Conservation (phyloP, 2,888 invertebrate species). For the Hanleya hanleyi region DNA sequence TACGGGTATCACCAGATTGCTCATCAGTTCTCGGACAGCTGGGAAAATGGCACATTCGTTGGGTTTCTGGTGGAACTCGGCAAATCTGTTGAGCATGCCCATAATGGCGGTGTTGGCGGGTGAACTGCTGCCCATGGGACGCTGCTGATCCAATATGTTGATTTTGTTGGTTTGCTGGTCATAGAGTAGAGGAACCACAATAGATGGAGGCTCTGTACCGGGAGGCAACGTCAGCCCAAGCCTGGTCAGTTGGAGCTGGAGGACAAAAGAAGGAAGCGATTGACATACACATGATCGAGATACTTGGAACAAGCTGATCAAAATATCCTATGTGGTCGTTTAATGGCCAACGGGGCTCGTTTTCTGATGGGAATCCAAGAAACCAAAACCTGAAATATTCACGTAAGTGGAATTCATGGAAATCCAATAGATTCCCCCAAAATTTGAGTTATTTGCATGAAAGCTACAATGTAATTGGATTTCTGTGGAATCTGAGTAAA, state of each 20-base stretch:
- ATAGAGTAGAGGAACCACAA: constrained; percentile 92
- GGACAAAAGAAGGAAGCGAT: constrained; percentile 50
- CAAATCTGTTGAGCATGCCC: constrained; percentile 68
- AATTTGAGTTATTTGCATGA: too few species aligned
- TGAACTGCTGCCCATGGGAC: constrained; percentile 30
- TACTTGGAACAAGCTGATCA: too few species aligned
- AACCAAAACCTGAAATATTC: too few species aligned
- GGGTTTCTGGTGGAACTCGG: constrained; percentile 66
- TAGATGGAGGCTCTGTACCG: constrained; percentile 79
- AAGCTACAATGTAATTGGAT: too few species aligned
- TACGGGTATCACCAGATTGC: constrained; percentile 88
- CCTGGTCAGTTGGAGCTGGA: constrained; percentile 84
- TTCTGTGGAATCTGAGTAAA: too few species aligned
- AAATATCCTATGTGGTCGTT: too few species aligned
- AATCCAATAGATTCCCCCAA: too few species aligned
- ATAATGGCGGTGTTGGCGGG: constrained; percentile 54
- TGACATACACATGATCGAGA: too few species aligned
- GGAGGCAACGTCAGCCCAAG: constrained; percentile 76
- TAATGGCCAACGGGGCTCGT: too few species aligned
- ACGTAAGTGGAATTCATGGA: too few species aligned
- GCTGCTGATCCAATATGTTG: constrained; percentile 80
- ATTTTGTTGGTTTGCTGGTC: constrained; percentile 90
- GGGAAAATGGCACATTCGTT: constrained; percentile 92
- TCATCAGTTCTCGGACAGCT: constrained; percentile 89
- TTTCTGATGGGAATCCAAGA: too few species aligned